These are phyloP conservation scores for Chlorodrepanis virens DNA, from an alignment of 2,113 vertebrate genomes.

Conservation along the genomic window DNA sequence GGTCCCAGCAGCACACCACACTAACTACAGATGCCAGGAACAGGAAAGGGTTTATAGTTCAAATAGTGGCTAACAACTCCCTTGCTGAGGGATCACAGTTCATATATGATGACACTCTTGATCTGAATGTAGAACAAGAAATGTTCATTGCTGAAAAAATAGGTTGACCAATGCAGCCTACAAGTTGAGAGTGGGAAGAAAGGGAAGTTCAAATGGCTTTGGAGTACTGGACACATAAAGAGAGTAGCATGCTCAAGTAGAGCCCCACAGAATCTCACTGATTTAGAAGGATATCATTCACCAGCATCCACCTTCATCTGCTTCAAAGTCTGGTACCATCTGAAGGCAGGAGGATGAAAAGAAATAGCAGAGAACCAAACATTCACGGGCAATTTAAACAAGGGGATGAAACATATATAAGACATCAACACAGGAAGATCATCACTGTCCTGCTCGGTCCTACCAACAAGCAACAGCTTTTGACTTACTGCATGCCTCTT, in stretches of 20 bases:
- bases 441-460: not conserved
- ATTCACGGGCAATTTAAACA: not conserved
- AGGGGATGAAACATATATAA: not conserved
- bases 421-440: not conserved
- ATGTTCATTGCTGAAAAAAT: not conserved
- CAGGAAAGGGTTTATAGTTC: not conserved
- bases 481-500: constrained; percentile 64
- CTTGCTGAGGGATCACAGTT: not conserved
- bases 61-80: not conserved
- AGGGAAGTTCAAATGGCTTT: not conserved
- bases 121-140: not conserved
- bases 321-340: not conserved
- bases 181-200: not conserved
- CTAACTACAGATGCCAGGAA: not conserved
- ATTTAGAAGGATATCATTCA: not conserved
- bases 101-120: not conserved
- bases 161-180: not conserved
- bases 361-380: not conserved
- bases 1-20: not conserved
- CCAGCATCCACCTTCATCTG: not conserved
- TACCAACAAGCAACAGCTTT: not conserved
- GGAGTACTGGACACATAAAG: not conserved
- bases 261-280: not conserved
- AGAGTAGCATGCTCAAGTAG: not conserved
- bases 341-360: not conserved